Evolutionary conservation across 2,888 invertebrate genomes (phyloP), one percentile per base, ranked within the genome.

Genomic region (Acleris holmiana): DNA sequence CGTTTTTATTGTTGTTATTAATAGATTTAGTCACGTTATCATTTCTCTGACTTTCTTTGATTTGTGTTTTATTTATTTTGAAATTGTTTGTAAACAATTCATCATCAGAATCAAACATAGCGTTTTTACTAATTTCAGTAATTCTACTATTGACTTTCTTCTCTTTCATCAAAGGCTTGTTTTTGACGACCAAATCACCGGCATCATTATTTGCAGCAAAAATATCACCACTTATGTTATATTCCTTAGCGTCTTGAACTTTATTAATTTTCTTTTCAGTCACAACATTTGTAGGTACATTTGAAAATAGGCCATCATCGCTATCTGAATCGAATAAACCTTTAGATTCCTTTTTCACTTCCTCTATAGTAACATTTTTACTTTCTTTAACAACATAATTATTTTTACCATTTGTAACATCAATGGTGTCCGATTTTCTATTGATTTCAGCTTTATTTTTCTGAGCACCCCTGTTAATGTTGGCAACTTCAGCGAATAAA

Each of bases 181-280:
- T 59, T 62, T 68, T 71, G 50, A 67, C 60, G 66, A 82, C 82
- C 5, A 83, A 62, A 54, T 76, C 75, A 53, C 79, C 76, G 63
- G 78, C 76, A 69, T 80, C 50, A 44, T 75, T 81, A 49, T 86
- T 84, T 60, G 87, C 85, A 71, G 80, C 84, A 73, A 88, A 88
- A 35, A 89, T 66, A 18, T 48, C 40, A 51, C 57, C 63, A 47
- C 29, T 65, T 17, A 68, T 23, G 15, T 53, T 60, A 18, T 64
- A 48, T n/a, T 58, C 47, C 10, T 48, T 57, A 29, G 58, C 18
- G 58, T 57, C 65, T 47, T 19, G 67, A 29, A 63, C 46, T 29
- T 48, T 50, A 17, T 51, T 63, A 25, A 57, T 49, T 25, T 35
- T 35, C 35, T 64, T 61, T 53, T 56, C 17, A 60, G 58, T 62